phyloP scores from a whole-genome alignment of 2,797 vertebrate genomes.

The Melanotaenia nigrans region DNA sequence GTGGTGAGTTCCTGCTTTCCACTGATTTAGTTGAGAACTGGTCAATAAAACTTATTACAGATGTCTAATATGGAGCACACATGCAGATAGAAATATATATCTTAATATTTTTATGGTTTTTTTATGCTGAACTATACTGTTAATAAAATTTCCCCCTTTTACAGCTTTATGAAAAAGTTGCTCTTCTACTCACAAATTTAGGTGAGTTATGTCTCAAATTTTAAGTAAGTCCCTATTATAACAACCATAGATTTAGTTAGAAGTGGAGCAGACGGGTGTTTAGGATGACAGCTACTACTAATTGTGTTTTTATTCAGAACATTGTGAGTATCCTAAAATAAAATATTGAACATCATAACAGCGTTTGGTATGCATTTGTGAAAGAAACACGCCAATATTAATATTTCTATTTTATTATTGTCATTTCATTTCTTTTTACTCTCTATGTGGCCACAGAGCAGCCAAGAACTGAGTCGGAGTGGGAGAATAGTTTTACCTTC shows the following conservation, averaged over 20 bases:
- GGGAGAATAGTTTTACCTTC: conserved; percentile 96
- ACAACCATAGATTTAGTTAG: background rate
- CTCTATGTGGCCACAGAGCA: conserved; percentile 85
- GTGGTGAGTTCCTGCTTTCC: conserved; percentile 82
- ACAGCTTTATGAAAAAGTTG: conserved; percentile 95
- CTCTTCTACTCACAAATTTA: conserved; percentile 93
- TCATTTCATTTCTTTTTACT: background rate
- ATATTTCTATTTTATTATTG: background rate
- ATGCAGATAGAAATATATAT: background rate
- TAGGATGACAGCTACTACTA: background rate
- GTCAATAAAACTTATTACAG: background rate
- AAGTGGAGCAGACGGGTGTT: background rate
- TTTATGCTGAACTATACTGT: background rate
- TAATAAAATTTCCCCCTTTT: conserved; percentile 57
- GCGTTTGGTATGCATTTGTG: background rate
- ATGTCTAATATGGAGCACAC: background rate
- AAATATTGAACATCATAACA: background rate
- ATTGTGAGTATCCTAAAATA: background rate
- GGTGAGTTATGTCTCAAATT: conserved; percentile 82
- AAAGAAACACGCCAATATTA: background rate
- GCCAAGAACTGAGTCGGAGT: conserved; percentile 93
- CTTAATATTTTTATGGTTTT: background rate
- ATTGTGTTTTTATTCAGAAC: background rate
- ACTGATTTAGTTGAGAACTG: background rate
- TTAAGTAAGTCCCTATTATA: background rate